Base-by-base conservation (phyloP, 2,113 vertebrate species). In the Channa argus region DNA sequence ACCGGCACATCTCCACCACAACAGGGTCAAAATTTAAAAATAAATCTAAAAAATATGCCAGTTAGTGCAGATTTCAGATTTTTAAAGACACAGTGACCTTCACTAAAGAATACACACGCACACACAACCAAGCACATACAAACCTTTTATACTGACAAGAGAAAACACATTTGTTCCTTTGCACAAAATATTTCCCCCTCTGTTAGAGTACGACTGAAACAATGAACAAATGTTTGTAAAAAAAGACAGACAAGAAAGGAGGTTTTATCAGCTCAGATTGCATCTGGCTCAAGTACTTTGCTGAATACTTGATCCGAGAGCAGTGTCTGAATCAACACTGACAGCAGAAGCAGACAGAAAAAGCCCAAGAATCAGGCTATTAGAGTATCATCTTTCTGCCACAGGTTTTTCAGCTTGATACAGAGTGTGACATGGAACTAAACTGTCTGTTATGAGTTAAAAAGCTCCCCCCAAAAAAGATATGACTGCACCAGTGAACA, bases 281-380 rank as follows among this genome's bases (percentile, higher is more conserved):
- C 33, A 14, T 54, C 63, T 70, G 78, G 67, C 53, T 53, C 37
- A 52, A 15, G 7, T 62, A 14, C 7, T 60, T 64, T 37, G 3
- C 24, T 58, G 2, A 58, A 80, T 55, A 77, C 24, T 38, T 75
- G 76, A 86, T 63, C 68, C 68, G 59, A 80, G 60, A 62, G 78
- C 56, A 71, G 66, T 72, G 61, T 55, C 37, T 43, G 15, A 61
- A 54, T 63, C 63, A 58, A 67, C 55, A 34, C 11, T 38, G 49
- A 77, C 54, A 71, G 69, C 45, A 8, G 14, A 67, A 37, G 52
- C 45, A 56, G 51, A 69, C 34, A 37, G 61, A 54, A 3, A 50
- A 45, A 33, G 11, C 37, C 63, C 15, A 55, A 72, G 10, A 67
- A 54, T 55, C 15, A 55, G 59, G 61, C 44, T 36, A 12, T 65